Evolutionary conservation across 2,888 invertebrate genomes (phyloP), one percentile per base, ranked within the genome.

Genomic region (Melangyna quadrimaculata): DNA sequence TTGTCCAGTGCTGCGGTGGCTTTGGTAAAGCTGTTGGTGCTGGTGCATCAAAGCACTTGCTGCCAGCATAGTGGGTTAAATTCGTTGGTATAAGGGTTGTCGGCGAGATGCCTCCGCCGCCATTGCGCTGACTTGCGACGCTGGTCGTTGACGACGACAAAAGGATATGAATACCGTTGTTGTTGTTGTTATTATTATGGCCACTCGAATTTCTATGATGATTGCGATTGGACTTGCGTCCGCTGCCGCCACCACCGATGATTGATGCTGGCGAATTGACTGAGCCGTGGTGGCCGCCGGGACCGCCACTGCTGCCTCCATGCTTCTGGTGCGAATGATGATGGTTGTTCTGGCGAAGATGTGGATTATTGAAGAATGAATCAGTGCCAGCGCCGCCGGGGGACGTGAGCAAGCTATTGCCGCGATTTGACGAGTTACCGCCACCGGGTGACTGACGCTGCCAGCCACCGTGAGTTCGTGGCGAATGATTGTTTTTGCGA

Each of bases 41-140:
- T 67, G 97, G 97, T 73, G 97, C 95, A 88, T 96, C 96, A 90
- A 96, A 96, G 93, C 96, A 97, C 92, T 96, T 96, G 91, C 96
- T 95, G 90, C 95, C 96, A 87, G 96, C 96, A 91, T 92, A 93
- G 89, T 91, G 92, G 89, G 91, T 91, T 87, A 92, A 89, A 88
- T 91, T 92, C 89, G 91, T 91, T 90, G 91, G 91, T 90, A 91
- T 89, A 84, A 91, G 89, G 88, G 88, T 88, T 45, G 89, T 88
- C 84, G 91, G 91, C 77, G 91, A 91, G 88, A 90, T 89, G 57
- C 87, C 87, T 74, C 87, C 87, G 63, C 65, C 65, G 27, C 72
- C 77, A 74, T 86, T 70, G 61, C 87, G 87, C 48, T 80, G 79
- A 79, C 65, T 87, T 65, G 69, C 77, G 43, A 71, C 74, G 17